These are phyloP conservation scores for Brenthis daphne DNA, from an alignment of 2,888 invertebrate species.

Conservation along the genomic window DNA sequence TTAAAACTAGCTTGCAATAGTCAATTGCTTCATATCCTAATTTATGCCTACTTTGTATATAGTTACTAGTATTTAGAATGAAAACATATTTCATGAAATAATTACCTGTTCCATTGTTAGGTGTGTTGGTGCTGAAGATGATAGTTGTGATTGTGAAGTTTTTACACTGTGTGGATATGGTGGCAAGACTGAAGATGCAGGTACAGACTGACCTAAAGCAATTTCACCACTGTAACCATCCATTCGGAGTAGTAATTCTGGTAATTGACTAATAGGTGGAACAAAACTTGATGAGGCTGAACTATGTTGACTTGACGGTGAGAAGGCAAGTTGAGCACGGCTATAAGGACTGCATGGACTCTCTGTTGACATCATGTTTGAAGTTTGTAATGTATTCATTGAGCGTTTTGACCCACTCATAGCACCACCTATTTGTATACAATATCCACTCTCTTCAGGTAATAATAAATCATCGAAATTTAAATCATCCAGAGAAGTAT, in stretches of 20 bases:
- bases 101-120: conserved; percentile 87
- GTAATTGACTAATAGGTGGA: conserved; percentile 72
- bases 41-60: too few species aligned
- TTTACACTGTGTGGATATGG: conserved; percentile 68
- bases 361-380: conserved; percentile 56
- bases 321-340: conserved; percentile 80
- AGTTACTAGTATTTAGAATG: neutral
- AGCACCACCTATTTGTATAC: conserved; percentile 76
- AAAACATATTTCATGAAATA: neutral
- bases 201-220: conserved; percentile 84
- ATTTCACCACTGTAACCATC: conserved; percentile 82
- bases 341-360: conserved; percentile 81
- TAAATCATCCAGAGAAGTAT: conserved; percentile 90
- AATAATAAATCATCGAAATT: conserved; percentile 92
- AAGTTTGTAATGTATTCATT: conserved; percentile 51
- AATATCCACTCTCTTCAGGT: conserved; percentile 86
- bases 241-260: conserved; percentile 87
- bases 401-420: conserved; percentile 68
- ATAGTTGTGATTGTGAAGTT: conserved; percentile 84
- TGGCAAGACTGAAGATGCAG: conserved; percentile 80
- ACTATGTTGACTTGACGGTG: conserved; percentile 86
- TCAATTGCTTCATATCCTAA: too few species aligned
- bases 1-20: too few species aligned
- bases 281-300: conserved; percentile 78
- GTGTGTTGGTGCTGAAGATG: conserved; percentile 94